Percentiles rank a stretch among this genome's conserved stretches.
These are phyloP conservation scores for Pseudorectes ferrugineus DNA, from an alignment of 2,113 vertebrate species.

Conservation along the genomic window DNA sequence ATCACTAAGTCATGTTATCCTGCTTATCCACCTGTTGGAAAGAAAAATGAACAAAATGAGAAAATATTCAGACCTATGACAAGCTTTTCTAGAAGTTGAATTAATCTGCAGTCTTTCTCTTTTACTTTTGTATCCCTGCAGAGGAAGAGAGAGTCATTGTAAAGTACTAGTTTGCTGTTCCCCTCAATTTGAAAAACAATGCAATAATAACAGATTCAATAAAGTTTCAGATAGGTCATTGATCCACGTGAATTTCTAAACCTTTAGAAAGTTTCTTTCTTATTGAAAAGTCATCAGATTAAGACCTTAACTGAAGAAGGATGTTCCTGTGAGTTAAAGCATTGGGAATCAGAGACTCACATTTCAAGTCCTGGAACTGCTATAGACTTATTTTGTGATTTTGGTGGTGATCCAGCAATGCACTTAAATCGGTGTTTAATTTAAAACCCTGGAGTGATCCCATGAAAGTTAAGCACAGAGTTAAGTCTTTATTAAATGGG, in stretches of 20 bases:
- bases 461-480: background rate
- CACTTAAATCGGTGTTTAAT: constrained; percentile 28
- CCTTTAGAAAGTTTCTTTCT: background rate
- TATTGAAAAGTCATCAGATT: background rate
- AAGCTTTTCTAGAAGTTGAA: background rate
- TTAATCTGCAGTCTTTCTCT: background rate
- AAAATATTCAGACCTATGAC: background rate
- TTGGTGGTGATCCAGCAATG: constrained; percentile 24
- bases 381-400: constrained; percentile 2
- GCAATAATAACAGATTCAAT: background rate
- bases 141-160: background rate
- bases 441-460: constrained; percentile 9
- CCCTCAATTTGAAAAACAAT: background rate
- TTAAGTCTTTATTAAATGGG: background rate
- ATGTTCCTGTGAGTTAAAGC: background rate
- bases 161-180: background rate
- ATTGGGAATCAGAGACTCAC: background rate
- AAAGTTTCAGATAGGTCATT: background rate
- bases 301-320: constrained; percentile 3
- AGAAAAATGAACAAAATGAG: background rate
- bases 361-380: constrained; percentile 3
- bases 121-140: background rate
- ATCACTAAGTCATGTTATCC: background rate
- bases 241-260: background rate
- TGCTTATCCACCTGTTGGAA: background rate